Percentiles rank a stretch among this genome's conserved stretches.
These are phyloP conservation scores for Trachelus stipa DNA, from an alignment of 2,888 invertebrate genomes.

Conservation along the genomic window DNA sequence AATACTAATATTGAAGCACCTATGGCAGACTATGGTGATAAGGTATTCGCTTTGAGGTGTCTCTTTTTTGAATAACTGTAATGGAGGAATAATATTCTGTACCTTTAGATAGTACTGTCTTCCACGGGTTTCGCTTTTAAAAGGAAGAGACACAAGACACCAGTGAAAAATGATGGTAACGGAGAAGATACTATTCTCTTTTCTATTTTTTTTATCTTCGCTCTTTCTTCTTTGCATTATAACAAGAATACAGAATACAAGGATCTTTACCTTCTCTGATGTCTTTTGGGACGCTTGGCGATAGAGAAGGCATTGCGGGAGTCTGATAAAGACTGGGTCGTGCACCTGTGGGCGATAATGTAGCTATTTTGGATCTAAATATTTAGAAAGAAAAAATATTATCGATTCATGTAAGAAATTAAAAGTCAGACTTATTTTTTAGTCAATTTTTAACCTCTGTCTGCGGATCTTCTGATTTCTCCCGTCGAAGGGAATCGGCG, in stretches of 20 bases:
- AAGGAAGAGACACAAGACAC: constrained; percentile 1
- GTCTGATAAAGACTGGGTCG: constrained; percentile 60
- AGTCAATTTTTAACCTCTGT: constrained; percentile 50
- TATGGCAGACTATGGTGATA: background rate
- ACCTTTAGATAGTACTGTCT: constrained; percentile 63
- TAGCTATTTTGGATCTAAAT: constrained; percentile 59
- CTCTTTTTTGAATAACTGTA: background rate
- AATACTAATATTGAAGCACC: background rate
- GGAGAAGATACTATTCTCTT: background rate
- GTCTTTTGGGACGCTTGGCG: constrained; percentile 58
- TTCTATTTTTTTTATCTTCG: background rate
- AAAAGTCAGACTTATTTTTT: background rate
- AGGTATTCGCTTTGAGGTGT: background rate
- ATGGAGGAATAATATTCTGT: constrained; percentile 37
- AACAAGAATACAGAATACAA: background rate
- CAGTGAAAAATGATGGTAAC: background rate
- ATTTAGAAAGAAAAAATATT: constrained; percentile 15
- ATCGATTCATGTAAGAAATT: background rate
- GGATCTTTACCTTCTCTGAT: constrained; percentile 58
- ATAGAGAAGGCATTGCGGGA: constrained; percentile 58
- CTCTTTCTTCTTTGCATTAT: background rate
- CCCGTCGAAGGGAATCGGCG: constrained; percentile 58
- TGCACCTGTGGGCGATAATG: constrained; percentile 54
- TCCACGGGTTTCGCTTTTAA: constrained; percentile 61
- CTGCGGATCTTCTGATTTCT: constrained; percentile 61